These are phyloP conservation scores for Drosophila mulleri DNA, from an alignment of 2,888 invertebrate genomes.

Conservation along the genomic window DNA sequence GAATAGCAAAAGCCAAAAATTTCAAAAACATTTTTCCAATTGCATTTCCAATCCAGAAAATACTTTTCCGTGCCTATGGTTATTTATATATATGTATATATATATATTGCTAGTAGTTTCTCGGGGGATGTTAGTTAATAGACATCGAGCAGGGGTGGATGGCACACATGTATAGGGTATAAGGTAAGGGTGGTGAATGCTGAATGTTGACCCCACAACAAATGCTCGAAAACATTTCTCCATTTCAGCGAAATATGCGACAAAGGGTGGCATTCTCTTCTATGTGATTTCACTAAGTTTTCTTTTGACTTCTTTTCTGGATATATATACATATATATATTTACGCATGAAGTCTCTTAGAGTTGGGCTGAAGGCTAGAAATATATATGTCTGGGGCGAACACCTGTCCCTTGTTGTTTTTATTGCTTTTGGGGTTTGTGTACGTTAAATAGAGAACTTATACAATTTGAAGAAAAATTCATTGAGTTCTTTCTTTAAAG, in stretches of 20 bases:
- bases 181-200: slow-evolving; percentile 33
- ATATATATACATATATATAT: neutral
- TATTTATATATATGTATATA: slow-evolving; percentile 12
- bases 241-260: slow-evolving; percentile 30
- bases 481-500: neutral
- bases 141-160: slow-evolving; percentile 43
- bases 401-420: slow-evolving; percentile 11
- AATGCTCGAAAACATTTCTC: slow-evolving; percentile 30
- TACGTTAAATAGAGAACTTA: neutral
- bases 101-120: neutral
- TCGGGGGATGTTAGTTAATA: slow-evolving; percentile 43
- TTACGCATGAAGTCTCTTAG: slow-evolving; percentile 6
- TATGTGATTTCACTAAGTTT: slow-evolving; percentile 42
- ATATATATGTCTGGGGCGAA: neutral
- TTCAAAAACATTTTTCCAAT: slow-evolving; percentile 36
- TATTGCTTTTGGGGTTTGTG: slow-evolving; percentile 3
- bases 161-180: slow-evolving; percentile 12
- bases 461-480: neutral
- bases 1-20: slow-evolving; percentile 22
- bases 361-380: neutral
- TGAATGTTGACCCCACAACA: slow-evolving; percentile 42
- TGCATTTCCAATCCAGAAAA: slow-evolving; percentile 43
- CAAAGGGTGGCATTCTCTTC: slow-evolving; percentile 43
- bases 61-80: slow-evolving; percentile 32
- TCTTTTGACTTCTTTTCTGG: slow-evolving; percentile 24